Evolutionary conservation across 2,888 invertebrate genomes (phyloP), one percentile per base, ranked within the genome.

Genomic region (Caenorhabditis angaria): DNA sequence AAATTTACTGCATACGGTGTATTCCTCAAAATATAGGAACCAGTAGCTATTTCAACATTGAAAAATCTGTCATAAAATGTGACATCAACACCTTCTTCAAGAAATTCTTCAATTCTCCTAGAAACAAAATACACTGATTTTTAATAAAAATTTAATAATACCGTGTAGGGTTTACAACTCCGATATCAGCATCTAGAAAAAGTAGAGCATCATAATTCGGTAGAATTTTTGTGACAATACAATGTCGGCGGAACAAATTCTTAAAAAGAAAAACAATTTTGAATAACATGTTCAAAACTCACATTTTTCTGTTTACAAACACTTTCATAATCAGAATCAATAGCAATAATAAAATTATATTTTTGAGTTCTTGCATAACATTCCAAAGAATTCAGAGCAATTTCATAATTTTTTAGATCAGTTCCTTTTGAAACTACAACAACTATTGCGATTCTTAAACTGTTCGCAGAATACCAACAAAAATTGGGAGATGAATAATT

Each of bases 201-300:
- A 78, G 47, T 3, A 73, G 22, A 35, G 65, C 76, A 14, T 70
- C 65, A 47, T 64, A 76, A 1, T 64, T 59, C 0, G 60, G 63
- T 1, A 78, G 58, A 32, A 73, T 60, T 14, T 64, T 25, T 1
- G 62, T 47, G 3, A 70, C 65, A 12, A 76, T 65, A 56, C 78
- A 78, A 55, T 78, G 78, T 4, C 78, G 70, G 53, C 76, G 70
- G 66, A 76, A 78, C 56, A 71, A 76, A 50, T 64, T 67, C 78
- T 78, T 56, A 51, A 32, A 50, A 50, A 22, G n/a, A 24, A 50
- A 50, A 6, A 8, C 3, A 50, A 12, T 22, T 22, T 24, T 27
- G 14, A 18, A 47, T 22, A 50, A 22, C 22, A 24, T 22, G 22
- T 22, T 2, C n/a, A 12, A 50, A 50, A 18, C 28, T 54, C 22